phyloP scores from a whole-genome alignment of 2,113 vertebrate species.

The Irena cyanogastra region DNA sequence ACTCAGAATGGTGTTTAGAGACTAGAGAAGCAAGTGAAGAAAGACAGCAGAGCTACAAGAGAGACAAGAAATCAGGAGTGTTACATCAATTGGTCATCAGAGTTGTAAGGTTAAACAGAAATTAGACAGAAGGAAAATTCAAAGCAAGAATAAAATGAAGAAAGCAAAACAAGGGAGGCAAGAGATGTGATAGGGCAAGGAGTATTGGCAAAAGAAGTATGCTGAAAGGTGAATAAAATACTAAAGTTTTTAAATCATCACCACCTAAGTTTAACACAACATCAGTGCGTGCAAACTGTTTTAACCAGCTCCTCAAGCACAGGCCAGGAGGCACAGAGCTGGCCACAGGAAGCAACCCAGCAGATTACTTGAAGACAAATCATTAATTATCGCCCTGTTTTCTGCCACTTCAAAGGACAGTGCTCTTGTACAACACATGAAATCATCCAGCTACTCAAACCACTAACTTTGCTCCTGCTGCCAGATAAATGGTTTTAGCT shows the following conservation, averaged over 20 bases:
- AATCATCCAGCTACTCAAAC: background rate
- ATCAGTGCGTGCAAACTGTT: background rate
- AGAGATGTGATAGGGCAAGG: background rate
- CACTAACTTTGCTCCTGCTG: background rate
- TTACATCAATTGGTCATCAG: background rate
- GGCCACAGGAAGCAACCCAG: background rate
- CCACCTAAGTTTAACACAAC: background rate
- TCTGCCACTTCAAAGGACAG: background rate
- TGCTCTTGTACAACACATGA: background rate
- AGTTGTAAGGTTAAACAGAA: background rate
- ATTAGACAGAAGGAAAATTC: background rate
- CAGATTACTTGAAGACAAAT: background rate
- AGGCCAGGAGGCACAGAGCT: background rate
- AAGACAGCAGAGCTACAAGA: background rate
- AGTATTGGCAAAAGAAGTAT: background rate
- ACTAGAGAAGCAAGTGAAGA: background rate
- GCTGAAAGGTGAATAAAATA: background rate
- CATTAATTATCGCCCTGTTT: background rate
- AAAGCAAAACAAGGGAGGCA: background rate
- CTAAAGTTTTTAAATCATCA: background rate
- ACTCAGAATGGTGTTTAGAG: background rate
- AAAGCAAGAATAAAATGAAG: background rate
- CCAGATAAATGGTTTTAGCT: background rate
- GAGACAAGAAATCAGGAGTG: background rate
- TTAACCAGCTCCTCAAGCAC: background rate